Evolutionary conservation across 2,797 vertebrate species (phyloP), one percentile per base, ranked within the genome.

Genomic region (Paedocypris micromegethes): DNA sequence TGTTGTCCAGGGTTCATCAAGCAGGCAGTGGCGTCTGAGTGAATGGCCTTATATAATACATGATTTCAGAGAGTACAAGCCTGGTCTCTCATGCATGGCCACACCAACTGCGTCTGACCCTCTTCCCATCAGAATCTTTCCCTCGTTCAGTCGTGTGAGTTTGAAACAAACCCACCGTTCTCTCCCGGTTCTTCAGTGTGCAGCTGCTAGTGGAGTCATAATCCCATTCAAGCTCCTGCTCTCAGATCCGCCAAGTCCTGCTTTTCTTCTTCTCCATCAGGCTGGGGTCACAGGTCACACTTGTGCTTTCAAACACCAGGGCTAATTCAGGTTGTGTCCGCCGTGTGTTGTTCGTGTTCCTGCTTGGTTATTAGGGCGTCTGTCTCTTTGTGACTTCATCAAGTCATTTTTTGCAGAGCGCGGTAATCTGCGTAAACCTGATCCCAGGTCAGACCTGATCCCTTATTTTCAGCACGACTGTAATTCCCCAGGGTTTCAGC

Each of bases 31-130:
- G 67, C 42, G 44, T 75, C 63, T 70, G 72, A 59, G 65, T 72
- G 68, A 70, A 64, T 9, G 53, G 72, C 72, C 70, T 76, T 80
- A 75, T 76, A 68, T 72, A 75, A 74, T 58, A 52, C 47, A 60
- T 69, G 70, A 64, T 68, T 71, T 75, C 73, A 63, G 72, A 66
- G 69, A 23, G 66, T 52, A 68, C 56, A 68, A 73, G 52, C 51
- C 56, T 68, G 46, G 58, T 72, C 61, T 58, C 66, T 75, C 49
- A 72, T 70, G 70, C 74, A 78, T 71, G 72, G 70, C 52, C 42
- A 56, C 64, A 50, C 67, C 75, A 66, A 59, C 67, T 40, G 52
- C 43, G 62, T 50, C 44, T 79, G 74, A 74, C 72, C 71, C 63
- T 43, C 23, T 63, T 58, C 65, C 64, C 53, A 47, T 57, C 69